Conservation (phyloP, 2,888 invertebrate genomes). For the Sclerodermus sp. region DNA sequence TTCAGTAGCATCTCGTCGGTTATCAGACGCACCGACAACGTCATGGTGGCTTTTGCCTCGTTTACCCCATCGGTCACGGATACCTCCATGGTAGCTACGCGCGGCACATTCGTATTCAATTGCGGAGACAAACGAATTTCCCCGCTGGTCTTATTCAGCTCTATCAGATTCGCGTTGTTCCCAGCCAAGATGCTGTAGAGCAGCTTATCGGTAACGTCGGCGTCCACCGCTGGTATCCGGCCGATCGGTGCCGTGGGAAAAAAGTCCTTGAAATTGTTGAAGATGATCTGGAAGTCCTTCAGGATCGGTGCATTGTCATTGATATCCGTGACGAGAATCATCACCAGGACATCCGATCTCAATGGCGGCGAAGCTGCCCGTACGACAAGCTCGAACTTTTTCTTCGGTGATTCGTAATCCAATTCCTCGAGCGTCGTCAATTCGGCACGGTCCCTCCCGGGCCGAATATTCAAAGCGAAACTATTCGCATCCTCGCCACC, state of each 20-base stretch:
- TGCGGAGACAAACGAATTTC: conserved; percentile 87
- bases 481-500: conserved; percentile 89
- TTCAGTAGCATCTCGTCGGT: conserved; percentile 93
- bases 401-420: conserved; percentile 93
- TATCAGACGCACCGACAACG: conserved; percentile 83
- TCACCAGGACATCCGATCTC: conserved; percentile 84
- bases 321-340: conserved; percentile 87
- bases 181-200: conserved; percentile 84
- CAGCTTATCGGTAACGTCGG: conserved; percentile 88
- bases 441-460: conserved; percentile 84
- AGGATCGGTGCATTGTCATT: conserved; percentile 94
- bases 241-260: conserved; percentile 93
- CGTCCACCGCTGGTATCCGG: conserved; percentile 89
- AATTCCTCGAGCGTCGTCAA: conserved; percentile 86
- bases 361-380: conserved; percentile 89
- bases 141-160: conserved; percentile 81
- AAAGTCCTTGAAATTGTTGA: conserved; percentile 92
- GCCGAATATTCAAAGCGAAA: conserved; percentile 79
- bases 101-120: conserved; percentile 92
- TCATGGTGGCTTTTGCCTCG: conserved; percentile 91
- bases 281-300: conserved; percentile 89
- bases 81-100: conserved; percentile 90
- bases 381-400: conserved; percentile 85
- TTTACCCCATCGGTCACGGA: conserved; percentile 93
- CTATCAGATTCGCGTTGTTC: conserved; percentile 88